A percentile compares a stretch with the other conserved stretches of the same genome.
These are phyloP conservation scores for Virgularia gustaviana DNA, from an alignment of 92 coral and sea anemone species.

Conservation along the genomic window DNA sequence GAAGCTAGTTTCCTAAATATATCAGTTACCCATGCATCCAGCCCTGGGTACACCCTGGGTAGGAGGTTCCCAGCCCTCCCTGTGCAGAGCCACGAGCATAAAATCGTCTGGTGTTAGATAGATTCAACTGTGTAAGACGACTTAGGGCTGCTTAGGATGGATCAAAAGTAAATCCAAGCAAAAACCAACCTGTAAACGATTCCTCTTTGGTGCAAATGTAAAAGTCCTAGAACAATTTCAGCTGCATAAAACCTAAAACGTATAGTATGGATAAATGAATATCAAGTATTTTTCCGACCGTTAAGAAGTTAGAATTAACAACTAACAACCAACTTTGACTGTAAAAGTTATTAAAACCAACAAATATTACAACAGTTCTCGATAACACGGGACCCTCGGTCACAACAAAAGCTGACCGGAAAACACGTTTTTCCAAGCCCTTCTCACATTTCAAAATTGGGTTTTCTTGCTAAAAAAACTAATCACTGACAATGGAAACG, in stretches of 20 bases:
- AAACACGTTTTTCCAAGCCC: no score
- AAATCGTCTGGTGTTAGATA: no score
- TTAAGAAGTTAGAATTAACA: neutral
- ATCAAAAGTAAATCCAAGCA: neutral
- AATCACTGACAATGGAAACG: no score
- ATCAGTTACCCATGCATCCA: neutral
- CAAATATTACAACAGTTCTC: constrained; percentile 69
- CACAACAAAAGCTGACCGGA: no score
- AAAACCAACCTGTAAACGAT: constrained; percentile 75
- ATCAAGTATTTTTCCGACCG: no score
- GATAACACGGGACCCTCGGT: no score
- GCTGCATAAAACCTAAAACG: constrained; percentile 81
- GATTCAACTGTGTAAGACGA: no score
- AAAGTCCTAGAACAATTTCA: constrained; percentile 87
- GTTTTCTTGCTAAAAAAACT: no score
- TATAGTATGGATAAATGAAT: neutral
- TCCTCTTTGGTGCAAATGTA: constrained; percentile 93
- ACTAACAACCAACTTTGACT: neutral
- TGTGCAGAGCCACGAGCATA: no score
- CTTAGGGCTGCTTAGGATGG: neutral
- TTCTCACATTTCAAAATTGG: no score
- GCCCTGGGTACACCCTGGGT: neutral
- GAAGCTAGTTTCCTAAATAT: neutral
- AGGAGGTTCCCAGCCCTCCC: neutral
- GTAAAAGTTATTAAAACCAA: neutral